A percentile compares a stretch with the other conserved stretches of the same genome.
phyloP scores from a whole-genome alignment of 2,888 invertebrate genomes.

The Kuschelorhynchus macadamiae region DNA sequence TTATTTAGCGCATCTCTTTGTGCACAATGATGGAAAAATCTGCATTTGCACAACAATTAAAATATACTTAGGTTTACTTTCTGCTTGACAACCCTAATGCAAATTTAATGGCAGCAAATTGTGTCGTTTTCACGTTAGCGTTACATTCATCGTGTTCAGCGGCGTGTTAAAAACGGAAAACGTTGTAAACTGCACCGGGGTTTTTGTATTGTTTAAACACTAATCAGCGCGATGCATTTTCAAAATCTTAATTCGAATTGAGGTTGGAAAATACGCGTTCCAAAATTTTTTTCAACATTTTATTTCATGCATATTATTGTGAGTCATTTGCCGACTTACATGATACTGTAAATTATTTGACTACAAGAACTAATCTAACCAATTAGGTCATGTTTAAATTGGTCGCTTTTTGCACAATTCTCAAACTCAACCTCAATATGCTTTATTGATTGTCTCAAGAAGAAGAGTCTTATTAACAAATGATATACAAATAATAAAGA shows the following conservation, averaged over 20 bases:
- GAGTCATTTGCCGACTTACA: too few species aligned
- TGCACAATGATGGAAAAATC: too few species aligned
- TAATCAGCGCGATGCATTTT: constrained; percentile 31
- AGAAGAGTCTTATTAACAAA: too few species aligned
- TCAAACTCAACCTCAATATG: too few species aligned
- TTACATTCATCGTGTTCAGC: constrained; percentile 40
- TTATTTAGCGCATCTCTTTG: too few species aligned
- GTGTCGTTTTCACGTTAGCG: constrained; percentile 41
- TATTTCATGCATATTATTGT: not conserved
- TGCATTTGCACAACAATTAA: constrained; percentile 24
- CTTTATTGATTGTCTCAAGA: too few species aligned
- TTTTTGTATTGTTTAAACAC: constrained; percentile 25
- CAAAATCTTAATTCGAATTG: constrained; percentile 19
- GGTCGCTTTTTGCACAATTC: too few species aligned
- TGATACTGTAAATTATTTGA: too few species aligned
- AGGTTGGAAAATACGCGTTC: constrained; percentile 6
- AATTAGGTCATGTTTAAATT: too few species aligned
- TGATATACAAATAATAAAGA: too few species aligned
- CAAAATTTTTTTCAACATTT: not conserved
- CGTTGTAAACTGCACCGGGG: constrained; percentile 38
- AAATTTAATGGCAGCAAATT: constrained; percentile 46
- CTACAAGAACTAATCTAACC: too few species aligned
- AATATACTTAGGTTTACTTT: constrained; percentile 38
- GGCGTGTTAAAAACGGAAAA: constrained; percentile 43
- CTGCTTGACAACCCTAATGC: constrained; percentile 47